Evolutionary conservation across 2,113 vertebrate genomes (phyloP), one percentile per base, ranked within the genome.

Genomic region (Cinclus cinclus): DNA sequence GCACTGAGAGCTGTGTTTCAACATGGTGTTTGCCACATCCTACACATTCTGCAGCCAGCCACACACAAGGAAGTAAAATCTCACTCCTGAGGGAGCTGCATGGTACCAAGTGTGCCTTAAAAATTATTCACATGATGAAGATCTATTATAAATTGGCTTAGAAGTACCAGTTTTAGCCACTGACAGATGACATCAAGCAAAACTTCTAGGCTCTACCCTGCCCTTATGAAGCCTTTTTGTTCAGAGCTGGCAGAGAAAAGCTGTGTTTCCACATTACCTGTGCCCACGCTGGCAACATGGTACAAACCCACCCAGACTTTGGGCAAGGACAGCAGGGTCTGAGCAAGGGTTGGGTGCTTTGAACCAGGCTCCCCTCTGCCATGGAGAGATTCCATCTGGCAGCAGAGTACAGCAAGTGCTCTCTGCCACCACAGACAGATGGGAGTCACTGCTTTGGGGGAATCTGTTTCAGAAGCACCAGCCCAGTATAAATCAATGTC

Each of bases 211-310:
- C 41, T 64, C 49, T 16, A 22, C 33, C 23, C n/a, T 69, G 78
- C 41, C 67, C n/a, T 55, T 35, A 22, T 6, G 16, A 89, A 75
- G 31, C 33, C 33, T 58, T 21, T 67, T 23, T 69, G 18, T 52
- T 62, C 24, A 78, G 37, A 74, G 41, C 21, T 56, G 69, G 33
- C 35, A 87, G 74, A 90, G n/a, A 47, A 83, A 55, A 76, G 19
- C 42, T 7, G 1, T 52, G n/a, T 9, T 70, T 76, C 42, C 33
- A n/a, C 15, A 0, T 19, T 42, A 59, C 15, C 47, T 44, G 31
- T 41, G 58, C 24, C 62, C 28, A 25, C 0, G 0, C 28, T 64
- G 41, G 21, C 58, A 59, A 20, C 8, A 0, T 1, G 15, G 25
- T 11, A 58, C 53, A 87, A 74, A 90, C 15, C 37, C 74, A 78